Base-by-base conservation (phyloP, 2,113 vertebrate species). In the Felis catus region DNA sequence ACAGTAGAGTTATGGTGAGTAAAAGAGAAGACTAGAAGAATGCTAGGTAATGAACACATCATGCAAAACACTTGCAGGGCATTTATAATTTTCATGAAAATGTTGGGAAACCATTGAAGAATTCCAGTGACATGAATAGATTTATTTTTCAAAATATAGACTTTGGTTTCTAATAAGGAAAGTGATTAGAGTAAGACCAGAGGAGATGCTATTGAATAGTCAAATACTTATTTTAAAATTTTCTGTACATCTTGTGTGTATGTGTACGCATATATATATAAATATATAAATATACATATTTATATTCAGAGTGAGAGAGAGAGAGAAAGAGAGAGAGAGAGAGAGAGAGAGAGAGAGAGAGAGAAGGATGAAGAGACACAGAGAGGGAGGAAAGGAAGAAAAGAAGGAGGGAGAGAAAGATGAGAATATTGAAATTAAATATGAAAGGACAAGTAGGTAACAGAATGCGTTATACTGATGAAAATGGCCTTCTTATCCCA, bases 21-120 rank as follows among this genome's bases (percentile, higher is more conserved):
- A 31, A 53, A 85, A 83, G 1, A 78, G n/a, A 53, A 2, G 3
- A 55, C 15, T 13, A 83, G 68, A 71, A 78, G 16, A 76, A 61
- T 6, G 55, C 0, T 21, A 41, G 7, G 0, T 29, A 74, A 39
- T 29, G 0, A 85, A 13, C 1, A 65, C 1, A 15, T 0, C 2
- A 10, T 65, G 4, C 0, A n/a, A 65, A 58, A 33, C n/a, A 70
- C 48, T 10, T 70, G 13, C 9, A 51, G 27, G 48, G 0, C 4
- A 39, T 94, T 79, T 79, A 31, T 66, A 14, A 21, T 45, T 53
- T 31, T 85, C 7, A 12, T 19, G 36, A 71, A 31, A 66, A 78
- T 27, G 45, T 31, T 84, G 13, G 5, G 25, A 95, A 63, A 61
- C 2, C 11, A 33, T 18, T 70, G 15, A 66, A 94, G 3, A 0